Percentiles rank a stretch among this genome's conserved stretches.
Conservation (phyloP, 2,113 vertebrate genomes). For the Cinclus mexicanus region DNA sequence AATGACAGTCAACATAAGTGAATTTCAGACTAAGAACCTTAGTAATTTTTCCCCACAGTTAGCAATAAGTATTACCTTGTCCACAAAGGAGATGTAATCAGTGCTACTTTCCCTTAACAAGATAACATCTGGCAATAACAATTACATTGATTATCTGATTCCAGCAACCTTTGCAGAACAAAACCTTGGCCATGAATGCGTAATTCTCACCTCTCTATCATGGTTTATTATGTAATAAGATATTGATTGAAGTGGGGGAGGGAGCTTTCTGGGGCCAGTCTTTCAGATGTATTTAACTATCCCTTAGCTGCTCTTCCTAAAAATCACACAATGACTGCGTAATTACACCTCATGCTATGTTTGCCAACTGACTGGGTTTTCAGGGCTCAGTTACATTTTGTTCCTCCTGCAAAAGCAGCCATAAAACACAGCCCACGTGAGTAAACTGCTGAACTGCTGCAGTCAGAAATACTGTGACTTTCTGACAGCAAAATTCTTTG, state of each 20-base stretch:
- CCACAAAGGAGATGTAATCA: not conserved
- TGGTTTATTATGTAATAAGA: not conserved
- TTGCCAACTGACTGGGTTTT: not conserved
- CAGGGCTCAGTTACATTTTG: not conserved
- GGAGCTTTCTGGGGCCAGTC: not conserved
- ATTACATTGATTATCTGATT: slow-evolving; percentile 29
- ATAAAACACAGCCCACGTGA: not conserved
- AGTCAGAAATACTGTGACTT: not conserved
- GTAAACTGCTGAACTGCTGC: not conserved
- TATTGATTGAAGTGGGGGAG: not conserved
- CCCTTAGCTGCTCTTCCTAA: not conserved
- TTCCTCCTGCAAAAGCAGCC: not conserved
- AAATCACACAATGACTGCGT: not conserved
- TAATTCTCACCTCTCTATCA: not conserved
- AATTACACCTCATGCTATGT: not conserved
- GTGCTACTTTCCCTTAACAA: not conserved
- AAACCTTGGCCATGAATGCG: not conserved
- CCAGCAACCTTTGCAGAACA: not conserved
- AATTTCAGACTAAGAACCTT: not conserved
- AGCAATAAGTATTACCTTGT: not conserved
- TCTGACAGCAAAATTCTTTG: not conserved
- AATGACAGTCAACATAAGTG: not conserved
- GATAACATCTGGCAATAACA: slow-evolving; percentile 4
- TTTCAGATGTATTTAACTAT: not conserved
- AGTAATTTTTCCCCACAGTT: not conserved